phyloP scores from a whole-genome alignment of 2,113 vertebrate genomes.

The Eulacestoma nigropectus region DNA sequence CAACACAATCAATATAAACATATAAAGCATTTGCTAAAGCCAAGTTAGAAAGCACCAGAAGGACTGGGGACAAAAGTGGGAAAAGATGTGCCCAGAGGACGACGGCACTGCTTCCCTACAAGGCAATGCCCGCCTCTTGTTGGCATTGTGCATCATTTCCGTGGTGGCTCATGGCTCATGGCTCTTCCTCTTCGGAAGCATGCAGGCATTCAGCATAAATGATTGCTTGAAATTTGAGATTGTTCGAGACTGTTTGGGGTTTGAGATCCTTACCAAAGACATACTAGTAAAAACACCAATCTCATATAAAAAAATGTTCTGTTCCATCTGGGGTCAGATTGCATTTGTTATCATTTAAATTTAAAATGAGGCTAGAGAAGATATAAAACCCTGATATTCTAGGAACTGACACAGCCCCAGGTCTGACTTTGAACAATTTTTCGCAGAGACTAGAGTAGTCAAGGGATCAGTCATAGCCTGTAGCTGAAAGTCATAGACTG shows the following conservation, averaged over 20 bases:
- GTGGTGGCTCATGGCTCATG: not conserved
- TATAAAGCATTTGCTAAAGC: not conserved
- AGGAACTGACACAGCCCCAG: constrained; percentile 62
- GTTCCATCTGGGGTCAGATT: not conserved
- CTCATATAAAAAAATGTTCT: not conserved
- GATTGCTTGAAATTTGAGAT: not conserved
- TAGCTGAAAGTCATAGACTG: constrained; percentile 27
- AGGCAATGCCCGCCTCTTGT: not conserved
- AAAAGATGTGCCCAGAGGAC: not conserved
- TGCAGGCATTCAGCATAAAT: not conserved
- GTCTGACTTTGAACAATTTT: constrained; percentile 62
- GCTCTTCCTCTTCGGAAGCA: not conserved
- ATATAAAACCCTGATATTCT: constrained; percentile 54
- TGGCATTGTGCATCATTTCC: not conserved
- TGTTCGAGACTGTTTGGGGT: not conserved
- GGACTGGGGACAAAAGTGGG: not conserved
- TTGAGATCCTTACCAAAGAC: not conserved
- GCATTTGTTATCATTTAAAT: constrained; percentile 47
- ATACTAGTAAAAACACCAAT: not conserved
- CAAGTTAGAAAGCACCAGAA: not conserved
- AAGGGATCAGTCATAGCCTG: constrained; percentile 59
- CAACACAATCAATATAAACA: not conserved
- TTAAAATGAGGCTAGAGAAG: constrained; percentile 56
- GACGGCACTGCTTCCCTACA: not conserved
- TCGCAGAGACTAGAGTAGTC: constrained; percentile 49